Base-by-base conservation (phyloP, 2,888 invertebrate species). In the Pristionchus fissidentatus region DNA sequence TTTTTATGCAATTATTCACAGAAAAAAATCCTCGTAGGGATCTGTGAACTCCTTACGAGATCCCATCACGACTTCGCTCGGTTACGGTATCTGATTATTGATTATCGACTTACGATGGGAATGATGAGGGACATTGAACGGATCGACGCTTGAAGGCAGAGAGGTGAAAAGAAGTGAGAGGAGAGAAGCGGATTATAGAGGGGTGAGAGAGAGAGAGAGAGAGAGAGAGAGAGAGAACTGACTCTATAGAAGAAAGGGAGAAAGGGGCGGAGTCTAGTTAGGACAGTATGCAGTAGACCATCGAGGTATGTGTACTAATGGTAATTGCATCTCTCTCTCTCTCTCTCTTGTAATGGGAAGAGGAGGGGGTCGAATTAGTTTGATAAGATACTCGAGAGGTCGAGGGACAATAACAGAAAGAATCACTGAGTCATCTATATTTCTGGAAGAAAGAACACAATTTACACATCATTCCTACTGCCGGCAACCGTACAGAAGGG, bases 91-190 rank as follows among this genome's bases (percentile, higher is more conserved):
- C n/a, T n/a, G n/a, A n/a, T 1, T 70, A 70, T 70, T 26, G 70
- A 70, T 41, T 60, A 79, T n/a, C n/a, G 26, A 41, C 60, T 81
- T 81, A 81, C 66, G n/a, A 81, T 60, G 22, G 81, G 66, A 22
- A 81, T 66, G 60, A 81, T 81, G 81, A 81, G 66, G 5, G 60
- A n/a, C 81, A 66, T 66, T 22, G 57, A 15, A 35, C 10, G 41
- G 26, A 19, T 15, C 15, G 38, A 26, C 29, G 29, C 49, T 3
- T 46, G 81, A 81, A 62, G 60, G n/a, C 41, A 26, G 62, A 62
- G 41, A 57, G 49, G 46, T 60, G 26, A 32, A 49, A 81, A 62
- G 66, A 46, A 62, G 62, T 41, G 57, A 55, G 55, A 77, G 75
- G n/a, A 46, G 75, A 10, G 32, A 52, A 52, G 52, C 22, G 32